Conservation (phyloP, 2,797 vertebrate genomes). For the Spheniscus humboldti region DNA sequence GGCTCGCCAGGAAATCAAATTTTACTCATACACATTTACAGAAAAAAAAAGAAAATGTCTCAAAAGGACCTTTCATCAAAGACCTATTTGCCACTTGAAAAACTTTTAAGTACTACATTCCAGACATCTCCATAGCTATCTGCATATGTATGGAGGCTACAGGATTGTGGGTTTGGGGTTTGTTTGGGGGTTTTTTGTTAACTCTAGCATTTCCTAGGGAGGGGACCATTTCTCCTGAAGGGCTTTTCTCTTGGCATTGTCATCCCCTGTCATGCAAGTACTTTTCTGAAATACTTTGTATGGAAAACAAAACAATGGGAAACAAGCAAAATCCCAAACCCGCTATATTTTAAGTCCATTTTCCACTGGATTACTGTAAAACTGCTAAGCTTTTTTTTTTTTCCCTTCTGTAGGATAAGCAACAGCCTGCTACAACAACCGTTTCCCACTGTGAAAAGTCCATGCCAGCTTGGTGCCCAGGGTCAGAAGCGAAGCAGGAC, state of each 20-base stretch:
- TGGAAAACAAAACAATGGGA: not conserved
- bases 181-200: not conserved
- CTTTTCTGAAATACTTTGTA: not conserved
- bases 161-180: not conserved
- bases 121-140: not conserved
- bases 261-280: not conserved
- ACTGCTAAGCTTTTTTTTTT: not conserved
- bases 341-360: not conserved
- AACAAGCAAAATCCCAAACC: constrained; percentile 1
- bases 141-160: not conserved
- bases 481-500: not conserved
- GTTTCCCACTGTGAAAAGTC: not conserved
- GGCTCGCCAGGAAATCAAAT: not conserved
- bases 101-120: not conserved
- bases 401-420: not conserved
- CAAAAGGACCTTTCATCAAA: not conserved
- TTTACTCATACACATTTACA: not conserved
- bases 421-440: not conserved
- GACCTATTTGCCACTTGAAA: not conserved
- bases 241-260: not conserved
- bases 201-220: not conserved
- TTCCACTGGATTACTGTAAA: not conserved
- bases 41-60: not conserved
- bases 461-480: not conserved
- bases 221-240: not conserved